phyloP scores from a whole-genome alignment of 2,797 vertebrate species.

The Pitangus sulphuratus region DNA sequence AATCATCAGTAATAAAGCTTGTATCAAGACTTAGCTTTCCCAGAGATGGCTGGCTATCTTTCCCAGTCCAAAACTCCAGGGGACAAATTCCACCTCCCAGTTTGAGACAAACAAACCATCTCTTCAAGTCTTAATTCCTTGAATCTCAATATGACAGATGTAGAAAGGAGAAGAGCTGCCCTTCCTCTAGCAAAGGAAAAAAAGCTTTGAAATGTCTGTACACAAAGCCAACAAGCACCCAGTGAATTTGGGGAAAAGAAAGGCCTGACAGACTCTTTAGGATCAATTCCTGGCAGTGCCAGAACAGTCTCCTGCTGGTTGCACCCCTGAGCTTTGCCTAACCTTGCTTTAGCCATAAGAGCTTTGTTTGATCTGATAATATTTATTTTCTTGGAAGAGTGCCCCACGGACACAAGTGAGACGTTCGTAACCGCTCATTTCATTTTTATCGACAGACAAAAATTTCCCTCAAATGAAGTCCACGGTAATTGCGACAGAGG shows the following conservation, averaged over 20 bases:
- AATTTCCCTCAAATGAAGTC: background rate
- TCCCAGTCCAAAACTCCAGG: background rate
- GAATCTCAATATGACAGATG: background rate
- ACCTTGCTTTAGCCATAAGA: background rate
- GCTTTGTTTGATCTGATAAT: background rate
- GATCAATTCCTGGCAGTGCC: background rate
- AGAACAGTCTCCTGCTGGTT: background rate
- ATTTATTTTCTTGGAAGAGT: background rate
- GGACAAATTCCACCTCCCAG: background rate
- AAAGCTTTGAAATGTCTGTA: background rate
- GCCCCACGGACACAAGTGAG: fast-evolving
- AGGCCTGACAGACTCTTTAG: background rate
- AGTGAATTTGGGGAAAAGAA: background rate
- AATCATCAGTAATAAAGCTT: background rate
- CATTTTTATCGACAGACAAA: conserved; percentile 50
- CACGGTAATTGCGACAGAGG: conserved; percentile 16
- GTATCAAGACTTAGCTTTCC: background rate
- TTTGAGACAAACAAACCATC: background rate
- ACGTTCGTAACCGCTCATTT: fast-evolving
- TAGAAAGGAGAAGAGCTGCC: background rate
- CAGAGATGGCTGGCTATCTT: background rate
- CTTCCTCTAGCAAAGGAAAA: background rate
- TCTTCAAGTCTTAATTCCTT: background rate
- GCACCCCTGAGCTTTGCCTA: background rate
- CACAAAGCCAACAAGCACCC: fast-evolving